Evolutionary conservation across 1,140 invertebrate genomes (phyloP).

Genomic region (Paraescarpia echinospica): DNA sequence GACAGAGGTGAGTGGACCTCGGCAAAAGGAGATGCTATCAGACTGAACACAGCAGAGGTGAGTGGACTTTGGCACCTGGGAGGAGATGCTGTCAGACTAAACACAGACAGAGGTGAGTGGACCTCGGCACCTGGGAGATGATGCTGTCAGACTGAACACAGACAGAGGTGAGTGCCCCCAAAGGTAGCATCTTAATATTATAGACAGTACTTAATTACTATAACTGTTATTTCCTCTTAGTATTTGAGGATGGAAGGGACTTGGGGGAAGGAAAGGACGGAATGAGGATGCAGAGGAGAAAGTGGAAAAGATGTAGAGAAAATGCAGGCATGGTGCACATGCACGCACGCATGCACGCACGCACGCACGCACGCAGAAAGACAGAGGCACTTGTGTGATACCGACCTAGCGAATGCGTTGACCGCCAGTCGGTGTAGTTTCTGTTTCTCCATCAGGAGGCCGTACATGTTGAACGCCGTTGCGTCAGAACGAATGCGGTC

Average conservation of each 20-base stretch:
- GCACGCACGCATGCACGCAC: background rate
- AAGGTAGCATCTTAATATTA: background rate
- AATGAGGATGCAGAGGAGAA: background rate
- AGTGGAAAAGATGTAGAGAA: background rate
- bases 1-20: no score
- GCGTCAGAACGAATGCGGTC: slow-evolving; percentile 65
- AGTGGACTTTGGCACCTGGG: no score
- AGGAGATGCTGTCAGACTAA: no score
- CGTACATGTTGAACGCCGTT: slow-evolving; percentile 75
- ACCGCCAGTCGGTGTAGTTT: slow-evolving; percentile 68
- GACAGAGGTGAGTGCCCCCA: no score
- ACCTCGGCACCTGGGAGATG: no score
- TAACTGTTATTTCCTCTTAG: no score
- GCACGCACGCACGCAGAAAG: background rate
- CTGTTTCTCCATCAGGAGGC: slow-evolving; percentile 75
- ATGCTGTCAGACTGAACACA: no score
- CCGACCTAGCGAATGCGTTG: slow-evolving; percentile 64
- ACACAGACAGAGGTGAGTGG: no score
- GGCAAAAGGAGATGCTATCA: no score
- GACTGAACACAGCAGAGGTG: no score
- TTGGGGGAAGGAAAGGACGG: background rate
- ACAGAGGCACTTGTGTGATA: background rate
- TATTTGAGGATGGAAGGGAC: background rate
- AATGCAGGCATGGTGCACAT: background rate
- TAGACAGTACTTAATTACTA: no score